Evolutionary conservation across 2,888 invertebrate species (phyloP).

Genomic region (Hartigia nigra): DNA sequence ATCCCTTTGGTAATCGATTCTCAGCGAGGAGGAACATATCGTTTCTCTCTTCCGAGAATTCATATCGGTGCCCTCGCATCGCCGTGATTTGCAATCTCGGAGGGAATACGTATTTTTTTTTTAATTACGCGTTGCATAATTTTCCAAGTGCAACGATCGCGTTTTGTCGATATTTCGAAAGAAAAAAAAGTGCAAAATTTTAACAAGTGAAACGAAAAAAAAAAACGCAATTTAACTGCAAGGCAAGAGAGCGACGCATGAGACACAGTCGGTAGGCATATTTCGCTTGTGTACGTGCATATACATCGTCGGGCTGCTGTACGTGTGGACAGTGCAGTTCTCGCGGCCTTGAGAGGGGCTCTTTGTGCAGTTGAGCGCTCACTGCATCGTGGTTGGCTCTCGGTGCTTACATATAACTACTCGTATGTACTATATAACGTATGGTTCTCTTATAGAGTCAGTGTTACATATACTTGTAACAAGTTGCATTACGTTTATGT

Average conservation of each 20-base stretch:
- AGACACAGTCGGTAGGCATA: neutral
- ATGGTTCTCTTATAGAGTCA: conserved; percentile 16
- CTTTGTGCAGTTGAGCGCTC: conserved; percentile 61
- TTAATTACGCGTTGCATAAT: neutral
- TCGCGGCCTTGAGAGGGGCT: conserved; percentile 63
- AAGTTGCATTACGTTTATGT: conserved; percentile 49
- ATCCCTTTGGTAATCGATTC: neutral
- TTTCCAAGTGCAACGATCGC: neutral
- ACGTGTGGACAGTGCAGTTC: conserved; percentile 33
- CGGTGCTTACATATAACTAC: conserved; percentile 15
- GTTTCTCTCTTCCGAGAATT: neutral
- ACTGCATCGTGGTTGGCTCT: conserved; percentile 36
- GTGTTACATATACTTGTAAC: conserved; percentile 45
- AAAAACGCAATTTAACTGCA: conserved; percentile 30
- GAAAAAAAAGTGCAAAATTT: neutral
- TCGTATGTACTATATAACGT: conserved; percentile 2
- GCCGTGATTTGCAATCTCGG: neutral
- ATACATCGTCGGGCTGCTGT: neutral
- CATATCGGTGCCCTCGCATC: neutral
- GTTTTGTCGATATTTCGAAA: conserved; percentile 1
- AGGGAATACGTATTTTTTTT: neutral
- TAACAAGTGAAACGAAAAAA: conserved; percentile 34
- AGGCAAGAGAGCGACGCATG: conserved; percentile 12
- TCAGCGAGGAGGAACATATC: neutral
- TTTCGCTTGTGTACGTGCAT: neutral